phyloP scores from a whole-genome alignment of 1,140 invertebrate species.

The Polypedilum vanderplanki region DNA sequence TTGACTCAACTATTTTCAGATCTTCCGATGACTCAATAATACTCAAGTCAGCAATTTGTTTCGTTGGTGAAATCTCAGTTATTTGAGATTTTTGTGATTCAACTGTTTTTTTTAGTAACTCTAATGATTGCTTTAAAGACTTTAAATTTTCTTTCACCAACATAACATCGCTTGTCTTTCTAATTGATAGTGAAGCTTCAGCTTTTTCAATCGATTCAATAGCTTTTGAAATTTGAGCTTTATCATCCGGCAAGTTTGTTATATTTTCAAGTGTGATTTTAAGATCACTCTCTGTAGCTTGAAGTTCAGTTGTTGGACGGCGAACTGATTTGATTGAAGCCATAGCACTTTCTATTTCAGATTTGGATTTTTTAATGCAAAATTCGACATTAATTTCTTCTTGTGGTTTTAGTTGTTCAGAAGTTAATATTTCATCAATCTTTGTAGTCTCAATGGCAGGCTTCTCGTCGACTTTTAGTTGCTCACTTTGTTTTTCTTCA shows the following conservation, averaged over 20 bases:
- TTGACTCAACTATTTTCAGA: not conserved
- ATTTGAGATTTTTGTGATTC: not conserved
- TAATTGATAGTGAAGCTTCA: conserved; percentile 32
- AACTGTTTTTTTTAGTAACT: not conserved
- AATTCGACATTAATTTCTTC: not conserved
- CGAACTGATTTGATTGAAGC: conserved; percentile 34
- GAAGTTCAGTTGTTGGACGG: conserved; percentile 31
- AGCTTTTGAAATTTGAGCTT: not conserved
- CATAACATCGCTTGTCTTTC: not conserved
- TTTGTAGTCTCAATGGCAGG: not conserved
- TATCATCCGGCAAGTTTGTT: conserved; percentile 31
- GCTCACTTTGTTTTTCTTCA: not conserved
- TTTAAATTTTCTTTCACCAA: conserved; percentile 9
- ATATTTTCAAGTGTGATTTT: conserved; percentile 22
- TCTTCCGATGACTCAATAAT: not conserved
- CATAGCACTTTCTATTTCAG: conserved; percentile 32
- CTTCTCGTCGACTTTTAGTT: not conserved
- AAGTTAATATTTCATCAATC: not conserved
- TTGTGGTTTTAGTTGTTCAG: not conserved
- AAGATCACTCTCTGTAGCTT: not conserved
- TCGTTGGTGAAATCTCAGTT: not conserved
- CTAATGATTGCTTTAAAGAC: not conserved
- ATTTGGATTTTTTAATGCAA: not conserved
- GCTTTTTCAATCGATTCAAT: conserved; percentile 31
- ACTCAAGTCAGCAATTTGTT: not conserved